phyloP scores from a whole-genome alignment of 2,113 vertebrate genomes.

The Hypomesus transpacificus region DNA sequence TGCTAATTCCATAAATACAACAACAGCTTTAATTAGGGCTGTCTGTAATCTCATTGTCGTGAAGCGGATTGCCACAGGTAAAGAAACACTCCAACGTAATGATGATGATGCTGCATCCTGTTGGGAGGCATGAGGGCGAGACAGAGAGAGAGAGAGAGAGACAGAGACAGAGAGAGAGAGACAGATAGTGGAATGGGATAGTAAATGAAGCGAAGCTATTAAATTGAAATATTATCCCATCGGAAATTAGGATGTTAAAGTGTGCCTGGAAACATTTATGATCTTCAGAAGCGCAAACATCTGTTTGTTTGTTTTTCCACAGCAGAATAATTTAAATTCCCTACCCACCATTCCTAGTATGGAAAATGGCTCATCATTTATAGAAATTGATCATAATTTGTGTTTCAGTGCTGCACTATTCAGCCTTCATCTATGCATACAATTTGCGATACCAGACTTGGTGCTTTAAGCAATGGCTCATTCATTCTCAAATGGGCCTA shows the following conservation, averaged over 20 bases:
- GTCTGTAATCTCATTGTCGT: slow-evolving; percentile 53
- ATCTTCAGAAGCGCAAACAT: slow-evolving; percentile 42
- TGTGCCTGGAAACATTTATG: slow-evolving; percentile 51
- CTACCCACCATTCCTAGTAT: background rate
- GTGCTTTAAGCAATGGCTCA: no score
- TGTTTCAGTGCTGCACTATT: background rate
- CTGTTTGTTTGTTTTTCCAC: slow-evolving; percentile 49
- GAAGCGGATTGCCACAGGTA: slow-evolving; percentile 66
- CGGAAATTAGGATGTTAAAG: slow-evolving; percentile 61
- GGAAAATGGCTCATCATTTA: slow-evolving; percentile 3
- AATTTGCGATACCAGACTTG: no score
- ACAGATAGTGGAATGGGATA: slow-evolving; percentile 10
- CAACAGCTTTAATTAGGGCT: slow-evolving; percentile 62
- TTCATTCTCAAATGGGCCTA: no score
- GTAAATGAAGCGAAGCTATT: slow-evolving; percentile 56
- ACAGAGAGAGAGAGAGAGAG: background rate
- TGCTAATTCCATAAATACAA: slow-evolving; percentile 65
- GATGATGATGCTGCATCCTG: slow-evolving; percentile 19
- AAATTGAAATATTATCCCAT: slow-evolving; percentile 60
- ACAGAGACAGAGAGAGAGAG: background rate
- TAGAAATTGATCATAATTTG: slow-evolving; percentile 16
- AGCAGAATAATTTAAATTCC: background rate
- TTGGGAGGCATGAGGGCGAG: slow-evolving; percentile 1
- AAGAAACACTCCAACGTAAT: slow-evolving; percentile 43
- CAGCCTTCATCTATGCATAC: background rate